Percentiles rank a stretch among this genome's conserved stretches.
phyloP scores from a whole-genome alignment of 2,797 vertebrate species.

The Prionace glauca region DNA sequence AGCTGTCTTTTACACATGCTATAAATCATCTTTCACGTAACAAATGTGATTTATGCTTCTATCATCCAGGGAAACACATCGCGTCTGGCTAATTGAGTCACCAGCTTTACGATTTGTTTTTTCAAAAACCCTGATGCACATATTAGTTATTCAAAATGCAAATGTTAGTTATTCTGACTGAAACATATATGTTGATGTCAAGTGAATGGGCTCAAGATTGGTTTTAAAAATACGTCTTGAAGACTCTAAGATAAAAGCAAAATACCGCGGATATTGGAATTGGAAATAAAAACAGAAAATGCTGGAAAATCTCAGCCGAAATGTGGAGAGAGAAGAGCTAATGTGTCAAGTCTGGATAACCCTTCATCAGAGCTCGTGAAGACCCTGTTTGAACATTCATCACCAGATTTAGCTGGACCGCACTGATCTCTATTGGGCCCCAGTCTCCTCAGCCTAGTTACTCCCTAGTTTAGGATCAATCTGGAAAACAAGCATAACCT shows the following conservation, averaged over 20 bases:
- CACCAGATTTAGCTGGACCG: neutral
- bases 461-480: neutral
- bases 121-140: neutral
- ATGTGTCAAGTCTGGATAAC: too few relatives aligned
- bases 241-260: neutral
- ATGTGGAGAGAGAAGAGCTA: too few relatives aligned
- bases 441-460: neutral
- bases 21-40: neutral
- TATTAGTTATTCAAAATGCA: neutral
- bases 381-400: neutral
- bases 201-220: neutral
- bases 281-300: too few relatives aligned
- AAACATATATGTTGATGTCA: neutral
- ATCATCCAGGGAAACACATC: neutral
- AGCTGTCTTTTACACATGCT: neutral
- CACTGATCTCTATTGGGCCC: neutral
- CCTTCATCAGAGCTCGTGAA: neutral
- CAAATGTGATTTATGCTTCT: neutral
- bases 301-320: too few relatives aligned
- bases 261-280: too few relatives aligned
- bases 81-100: neutral
- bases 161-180: neutral
- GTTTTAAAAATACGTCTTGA: neutral
- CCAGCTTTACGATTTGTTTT: neutral
- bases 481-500: neutral